Conservation (phyloP, 2,113 vertebrate species). For the Hystrix cristata region DNA sequence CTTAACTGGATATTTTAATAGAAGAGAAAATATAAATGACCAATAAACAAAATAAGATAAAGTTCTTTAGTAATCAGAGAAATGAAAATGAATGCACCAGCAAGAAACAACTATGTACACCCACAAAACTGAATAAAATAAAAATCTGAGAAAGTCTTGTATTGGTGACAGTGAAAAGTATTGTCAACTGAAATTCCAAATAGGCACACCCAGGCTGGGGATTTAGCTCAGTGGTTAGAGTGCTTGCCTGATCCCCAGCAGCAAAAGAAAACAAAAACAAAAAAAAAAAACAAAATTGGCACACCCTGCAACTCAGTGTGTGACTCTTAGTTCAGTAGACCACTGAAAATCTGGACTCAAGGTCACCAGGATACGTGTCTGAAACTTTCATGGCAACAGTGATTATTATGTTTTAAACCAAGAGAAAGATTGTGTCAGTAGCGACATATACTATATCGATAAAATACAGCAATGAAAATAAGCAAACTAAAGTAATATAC, state of each 20-base stretch:
- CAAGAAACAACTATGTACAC: not conserved
- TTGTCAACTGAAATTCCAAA: not conserved
- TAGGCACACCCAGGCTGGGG: not conserved
- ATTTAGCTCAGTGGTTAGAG: too few relatives aligned
- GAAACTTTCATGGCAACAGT: conserved; percentile 1
- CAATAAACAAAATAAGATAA: conserved; percentile 17
- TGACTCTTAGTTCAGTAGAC: not conserved
- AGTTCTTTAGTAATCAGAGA: not conserved
- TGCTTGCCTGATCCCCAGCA: too few relatives aligned
- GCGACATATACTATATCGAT: conserved; percentile 7
- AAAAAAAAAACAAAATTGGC: not conserved
- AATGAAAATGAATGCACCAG: not conserved
- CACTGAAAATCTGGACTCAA: not conserved
- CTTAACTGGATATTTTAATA: not conserved
- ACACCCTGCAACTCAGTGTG: not conserved
- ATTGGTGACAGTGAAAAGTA: not conserved
- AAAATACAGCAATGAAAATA: conserved; percentile 51
- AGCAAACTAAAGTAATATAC: not conserved
- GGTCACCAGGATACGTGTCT: not conserved
- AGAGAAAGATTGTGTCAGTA: not conserved
- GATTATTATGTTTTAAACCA: conserved; percentile 5
- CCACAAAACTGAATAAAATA: not conserved
- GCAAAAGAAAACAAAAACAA: too few relatives aligned
- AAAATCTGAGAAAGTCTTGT: not conserved
- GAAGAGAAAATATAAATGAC: conserved; percentile 20